Evolutionary conservation across 2,113 vertebrate species (phyloP).

Genomic region (Sylvietta virens): DNA sequence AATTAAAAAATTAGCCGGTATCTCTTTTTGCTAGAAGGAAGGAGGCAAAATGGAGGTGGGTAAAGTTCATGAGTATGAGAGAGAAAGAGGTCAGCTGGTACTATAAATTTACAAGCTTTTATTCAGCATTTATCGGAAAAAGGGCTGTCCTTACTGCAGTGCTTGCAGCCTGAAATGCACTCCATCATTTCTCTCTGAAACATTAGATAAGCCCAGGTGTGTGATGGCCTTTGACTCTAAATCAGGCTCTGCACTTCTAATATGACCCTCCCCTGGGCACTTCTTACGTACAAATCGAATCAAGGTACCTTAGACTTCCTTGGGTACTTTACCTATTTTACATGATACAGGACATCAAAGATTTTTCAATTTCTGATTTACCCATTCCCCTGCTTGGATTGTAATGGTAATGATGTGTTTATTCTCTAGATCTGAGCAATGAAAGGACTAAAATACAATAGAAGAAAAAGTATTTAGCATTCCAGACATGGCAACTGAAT

Average conservation of each 20-base stretch:
- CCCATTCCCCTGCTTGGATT: background rate
- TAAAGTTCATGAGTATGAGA: background rate
- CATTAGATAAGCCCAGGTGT: slow-evolving; percentile 15
- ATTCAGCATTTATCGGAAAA: background rate
- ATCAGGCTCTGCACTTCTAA: slow-evolving; percentile 10
- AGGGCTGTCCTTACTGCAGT: background rate
- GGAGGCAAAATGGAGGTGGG: background rate
- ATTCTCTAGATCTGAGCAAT: slow-evolving; percentile 4
- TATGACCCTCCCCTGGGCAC: slow-evolving; percentile 33
- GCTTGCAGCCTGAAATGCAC: slow-evolving; percentile 14
- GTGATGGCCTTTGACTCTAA: slow-evolving; percentile 21
- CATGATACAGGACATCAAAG: background rate
- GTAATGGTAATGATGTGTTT: background rate
- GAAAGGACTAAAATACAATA: background rate
- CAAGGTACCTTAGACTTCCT: background rate
- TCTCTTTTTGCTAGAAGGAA: background rate
- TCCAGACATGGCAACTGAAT: background rate
- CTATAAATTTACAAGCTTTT: slow-evolving; percentile 25
- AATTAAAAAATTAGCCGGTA: background rate
- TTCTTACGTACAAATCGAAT: background rate
- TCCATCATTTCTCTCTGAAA: slow-evolving; percentile 24
- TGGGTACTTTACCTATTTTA: background rate
- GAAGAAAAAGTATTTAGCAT: background rate
- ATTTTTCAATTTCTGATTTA: background rate
- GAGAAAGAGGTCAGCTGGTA: background rate